Percentiles rank a stretch among this genome's conserved stretches.
Evolutionary conservation across 2,888 invertebrate genomes (phyloP).

Genomic region (Eremobia ochroleuca): DNA sequence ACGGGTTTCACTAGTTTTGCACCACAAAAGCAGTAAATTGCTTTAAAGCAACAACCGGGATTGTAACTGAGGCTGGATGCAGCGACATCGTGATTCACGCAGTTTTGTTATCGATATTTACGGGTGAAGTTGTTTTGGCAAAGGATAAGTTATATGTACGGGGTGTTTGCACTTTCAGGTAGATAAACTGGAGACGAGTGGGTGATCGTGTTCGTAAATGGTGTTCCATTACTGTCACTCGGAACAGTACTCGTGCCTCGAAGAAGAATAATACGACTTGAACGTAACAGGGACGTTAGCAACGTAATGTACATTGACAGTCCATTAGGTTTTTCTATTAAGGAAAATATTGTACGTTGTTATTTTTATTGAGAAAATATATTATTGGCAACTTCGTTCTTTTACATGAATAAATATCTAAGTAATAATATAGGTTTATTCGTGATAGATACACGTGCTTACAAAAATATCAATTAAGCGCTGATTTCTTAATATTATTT

Average conservation of each 20-base stretch:
- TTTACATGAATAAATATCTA: neutral
- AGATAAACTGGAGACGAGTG: constrained; percentile 33
- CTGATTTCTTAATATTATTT: no score
- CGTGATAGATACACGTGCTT: no score
- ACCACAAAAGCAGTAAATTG: constrained; percentile 74
- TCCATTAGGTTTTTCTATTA: constrained; percentile 47
- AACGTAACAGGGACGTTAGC: constrained; percentile 22
- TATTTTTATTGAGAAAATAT: constrained; percentile 10
- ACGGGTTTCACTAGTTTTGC: constrained; percentile 66
- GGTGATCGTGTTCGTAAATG: constrained; percentile 57
- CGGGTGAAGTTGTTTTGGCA: constrained; percentile 60
- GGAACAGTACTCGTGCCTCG: constrained; percentile 11
- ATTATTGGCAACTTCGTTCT: neutral
- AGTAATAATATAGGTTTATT: no score
- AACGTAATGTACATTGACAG: constrained; percentile 35
- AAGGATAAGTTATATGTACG: constrained; percentile 46
- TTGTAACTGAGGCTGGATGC: constrained; percentile 49
- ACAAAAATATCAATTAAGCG: no score
- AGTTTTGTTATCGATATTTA: constrained; percentile 55
- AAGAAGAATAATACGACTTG: constrained; percentile 45
- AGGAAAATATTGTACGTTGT: constrained; percentile 14
- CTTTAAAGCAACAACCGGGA: constrained; percentile 59
- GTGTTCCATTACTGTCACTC: constrained; percentile 47
- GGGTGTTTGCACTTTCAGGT: constrained; percentile 53
- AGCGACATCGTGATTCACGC: constrained; percentile 52